Evolutionary conservation across 1,140 invertebrate species (phyloP), one percentile per base, ranked within the genome.

Genomic region (Cyclargus thomasi): DNA sequence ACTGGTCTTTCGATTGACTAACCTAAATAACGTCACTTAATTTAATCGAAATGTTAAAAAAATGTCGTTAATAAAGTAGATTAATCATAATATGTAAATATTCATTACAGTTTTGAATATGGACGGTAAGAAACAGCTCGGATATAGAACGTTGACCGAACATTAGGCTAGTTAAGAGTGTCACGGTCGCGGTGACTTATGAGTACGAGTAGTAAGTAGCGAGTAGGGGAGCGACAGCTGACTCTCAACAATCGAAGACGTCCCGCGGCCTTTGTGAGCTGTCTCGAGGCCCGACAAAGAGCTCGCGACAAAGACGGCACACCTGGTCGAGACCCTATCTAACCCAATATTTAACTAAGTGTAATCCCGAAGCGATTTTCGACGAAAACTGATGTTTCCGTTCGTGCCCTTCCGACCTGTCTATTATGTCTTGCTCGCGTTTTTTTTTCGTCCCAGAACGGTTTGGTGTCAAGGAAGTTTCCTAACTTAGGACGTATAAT

Each of bases 201-300:
- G 77, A 76, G 76, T 76, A 64, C 63, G 68, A 53, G 64, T 57
- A 62, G 29, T 8, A 8, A 29, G 23, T 29, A 29, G 6, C 0
- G 23, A 29, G 29, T 29, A 77, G 74, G 75, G 79, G 76, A 78
- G 73, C 82, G 85, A 81, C 86, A 90, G 86, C 85, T 88, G 85
- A 90, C 75, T 78, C 72, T 70, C 79, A 76, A 88, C 84, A 90
- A 88, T 84, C 76, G 86, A 90, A 90, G 87, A 90, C 84, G 84
- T 85, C 84, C 82, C 84, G 84, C 76, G 77, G 79, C 80, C 74
- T 82, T 90, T 90, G 87, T 88, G 70, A 74, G 74, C 73, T 68
- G 62, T 63, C 62, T 62, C 39, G 39, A 11, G 67, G 63, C 59
- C 74, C 67, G 75, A 65, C 80, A 86, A 82, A 82, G 76, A 73